A percentile compares a stretch with the other conserved stretches of the same genome.
Conservation (phyloP, 2,113 vertebrate species). For the Coptodon rendalli region DNA sequence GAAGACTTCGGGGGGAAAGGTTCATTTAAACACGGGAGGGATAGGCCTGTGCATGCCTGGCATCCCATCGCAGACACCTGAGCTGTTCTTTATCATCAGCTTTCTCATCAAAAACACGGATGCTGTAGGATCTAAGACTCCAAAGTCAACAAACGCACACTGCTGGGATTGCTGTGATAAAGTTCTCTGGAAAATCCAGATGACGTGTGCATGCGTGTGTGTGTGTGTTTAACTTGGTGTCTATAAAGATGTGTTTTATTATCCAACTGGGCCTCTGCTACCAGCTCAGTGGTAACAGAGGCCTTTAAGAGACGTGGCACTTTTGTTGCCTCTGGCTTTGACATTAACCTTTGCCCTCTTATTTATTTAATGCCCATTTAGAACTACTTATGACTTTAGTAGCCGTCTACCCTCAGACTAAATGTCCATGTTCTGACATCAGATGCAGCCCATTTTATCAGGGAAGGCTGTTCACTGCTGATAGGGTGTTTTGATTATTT, state of each 20-base stretch:
- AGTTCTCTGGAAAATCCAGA: neutral
- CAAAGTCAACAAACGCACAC: constrained; percentile 4
- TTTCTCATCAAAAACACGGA: constrained; percentile 20
- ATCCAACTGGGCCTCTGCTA: neutral
- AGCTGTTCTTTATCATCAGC: constrained; percentile 26
- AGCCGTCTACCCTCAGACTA: neutral
- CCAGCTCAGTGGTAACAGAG: neutral
- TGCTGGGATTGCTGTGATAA: constrained; percentile 30
- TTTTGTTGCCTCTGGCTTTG: neutral
- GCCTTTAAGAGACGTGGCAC: neutral
- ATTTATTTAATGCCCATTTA: neutral
- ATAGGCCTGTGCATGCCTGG: constrained; percentile 10
- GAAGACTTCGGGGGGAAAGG: neutral
- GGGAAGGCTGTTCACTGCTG: neutral
- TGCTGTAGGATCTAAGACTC: neutral
- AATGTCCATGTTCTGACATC: neutral
- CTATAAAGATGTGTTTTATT: neutral
- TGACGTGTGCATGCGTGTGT: neutral
- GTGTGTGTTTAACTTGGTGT: neutral
- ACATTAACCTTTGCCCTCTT: constrained; percentile 19
- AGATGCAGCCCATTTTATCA: neutral
- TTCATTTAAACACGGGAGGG: neutral
- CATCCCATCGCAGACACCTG: constrained; percentile 16
- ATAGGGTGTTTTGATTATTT: neutral
- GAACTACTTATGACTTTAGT: neutral